Percentiles rank a stretch among this genome's conserved stretches.
phyloP scores from a whole-genome alignment of 2,113 vertebrate genomes.

The Ceuthmochares aereus region DNA sequence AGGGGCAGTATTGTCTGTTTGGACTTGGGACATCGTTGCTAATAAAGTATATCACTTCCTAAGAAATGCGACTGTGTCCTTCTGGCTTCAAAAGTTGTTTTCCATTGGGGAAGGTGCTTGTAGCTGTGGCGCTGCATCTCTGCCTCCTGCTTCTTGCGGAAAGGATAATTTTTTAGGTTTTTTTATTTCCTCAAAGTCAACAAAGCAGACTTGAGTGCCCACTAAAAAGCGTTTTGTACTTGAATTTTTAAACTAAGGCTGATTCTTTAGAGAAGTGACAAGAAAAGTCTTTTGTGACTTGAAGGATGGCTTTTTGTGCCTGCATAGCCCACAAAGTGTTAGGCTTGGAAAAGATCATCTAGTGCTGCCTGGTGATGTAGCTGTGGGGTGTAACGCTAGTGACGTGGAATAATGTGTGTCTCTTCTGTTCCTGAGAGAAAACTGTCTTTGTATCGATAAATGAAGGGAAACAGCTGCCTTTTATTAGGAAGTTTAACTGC shows the following conservation, averaged over 20 bases:
- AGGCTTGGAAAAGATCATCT: neutral
- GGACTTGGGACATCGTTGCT: neutral
- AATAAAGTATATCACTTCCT: neutral
- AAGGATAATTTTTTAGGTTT: neutral
- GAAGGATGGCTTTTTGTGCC: neutral
- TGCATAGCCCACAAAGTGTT: neutral
- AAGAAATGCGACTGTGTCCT: neutral
- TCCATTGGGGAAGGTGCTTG: neutral
- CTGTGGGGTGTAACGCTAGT: neutral
- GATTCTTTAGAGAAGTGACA: neutral
- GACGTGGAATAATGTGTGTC: neutral
- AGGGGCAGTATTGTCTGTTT: neutral
- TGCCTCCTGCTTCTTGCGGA: neutral
- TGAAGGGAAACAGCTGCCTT: neutral
- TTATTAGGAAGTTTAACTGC: neutral
- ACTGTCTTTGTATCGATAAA: neutral
- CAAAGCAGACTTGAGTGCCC: neutral
- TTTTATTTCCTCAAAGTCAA: neutral
- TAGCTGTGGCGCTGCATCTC: neutral
- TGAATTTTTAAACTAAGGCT: neutral
- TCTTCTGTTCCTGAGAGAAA: neutral
- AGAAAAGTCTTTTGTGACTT: neutral
- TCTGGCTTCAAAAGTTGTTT: neutral
- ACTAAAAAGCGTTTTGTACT: neutral
- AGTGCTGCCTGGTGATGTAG: neutral